phyloP scores from a whole-genome alignment of 1,140 invertebrate species.

The Trissolcus basalis region DNA sequence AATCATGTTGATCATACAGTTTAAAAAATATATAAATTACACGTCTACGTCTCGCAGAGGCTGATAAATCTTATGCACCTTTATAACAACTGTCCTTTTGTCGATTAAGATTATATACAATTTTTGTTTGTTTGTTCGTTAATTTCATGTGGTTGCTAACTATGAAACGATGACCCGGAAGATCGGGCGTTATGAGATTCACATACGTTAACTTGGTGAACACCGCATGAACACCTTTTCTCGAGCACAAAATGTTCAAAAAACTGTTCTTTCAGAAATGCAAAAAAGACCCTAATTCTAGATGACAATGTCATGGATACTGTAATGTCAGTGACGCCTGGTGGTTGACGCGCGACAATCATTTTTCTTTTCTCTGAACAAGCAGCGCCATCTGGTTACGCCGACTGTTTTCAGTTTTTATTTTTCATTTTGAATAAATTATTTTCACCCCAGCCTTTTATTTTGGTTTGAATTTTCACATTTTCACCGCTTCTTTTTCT shows the following conservation, averaged over 20 bases:
- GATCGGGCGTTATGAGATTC: background rate
- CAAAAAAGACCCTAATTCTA: constrained; percentile 39
- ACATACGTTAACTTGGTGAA: constrained; percentile 16
- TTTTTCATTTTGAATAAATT: too few relatives aligned
- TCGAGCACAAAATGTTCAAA: too few relatives aligned
- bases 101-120: constrained; percentile 45
- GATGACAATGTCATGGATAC: constrained; percentile 36
- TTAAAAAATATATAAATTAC: constrained; percentile 49
- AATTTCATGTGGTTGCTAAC: constrained; percentile 45
- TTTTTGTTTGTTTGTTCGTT: background rate
- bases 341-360: background rate
- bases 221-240: constrained; percentile 7
- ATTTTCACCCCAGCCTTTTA: too few relatives aligned
- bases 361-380: background rate
- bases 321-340: constrained; percentile 19
- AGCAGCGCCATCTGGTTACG: background rate
- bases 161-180: constrained; percentile 43
- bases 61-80: too few relatives aligned
- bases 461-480: too few relatives aligned
- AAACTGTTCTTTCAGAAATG: constrained; percentile 13
- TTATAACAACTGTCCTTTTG: too few relatives aligned
- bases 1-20: constrained; percentile 16
- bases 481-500: too few relatives aligned
- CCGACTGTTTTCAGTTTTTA: too few relatives aligned
- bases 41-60: constrained; percentile 13